A percentile compares a stretch with the other conserved stretches of the same genome.
Conservation (phyloP, 1,140 invertebrate species). For the Drosophila sturtevanti region DNA sequence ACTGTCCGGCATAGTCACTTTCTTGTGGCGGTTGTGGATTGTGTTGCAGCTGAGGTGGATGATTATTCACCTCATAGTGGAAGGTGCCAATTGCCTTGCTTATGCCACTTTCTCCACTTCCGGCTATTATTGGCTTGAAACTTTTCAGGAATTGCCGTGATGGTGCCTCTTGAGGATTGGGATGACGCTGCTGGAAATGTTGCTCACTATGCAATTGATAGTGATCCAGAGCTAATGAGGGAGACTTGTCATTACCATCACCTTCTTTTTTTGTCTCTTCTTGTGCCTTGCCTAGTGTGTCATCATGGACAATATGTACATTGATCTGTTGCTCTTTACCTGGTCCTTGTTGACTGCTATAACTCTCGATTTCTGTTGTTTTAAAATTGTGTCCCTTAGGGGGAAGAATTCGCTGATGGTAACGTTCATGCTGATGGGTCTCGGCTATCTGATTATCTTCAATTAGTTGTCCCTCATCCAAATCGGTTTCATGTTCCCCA, state of each 20-base stretch:
- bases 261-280: not conserved
- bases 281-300: constrained; percentile 25
- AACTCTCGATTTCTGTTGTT: constrained; percentile 46
- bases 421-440: constrained; percentile 50
- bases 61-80: constrained; percentile 60
- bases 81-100: constrained; percentile 53
- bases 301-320: constrained; percentile 67
- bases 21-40: constrained; percentile 15
- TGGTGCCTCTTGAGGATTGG: constrained; percentile 52
- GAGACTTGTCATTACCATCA: not conserved
- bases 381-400: constrained; percentile 2
- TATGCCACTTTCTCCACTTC: constrained; percentile 41
- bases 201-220: constrained; percentile 59
- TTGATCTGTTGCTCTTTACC: constrained; percentile 65
- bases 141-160: constrained; percentile 72
- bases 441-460: constrained; percentile 78
- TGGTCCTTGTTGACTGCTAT: constrained; percentile 50
- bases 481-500: constrained; percentile 58
- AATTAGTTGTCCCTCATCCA: constrained; percentile 55
- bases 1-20: constrained; percentile 20
- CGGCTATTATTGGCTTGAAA: constrained; percentile 65
- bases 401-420: constrained; percentile 46
- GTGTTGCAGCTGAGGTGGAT: constrained; percentile 15
- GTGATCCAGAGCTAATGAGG: constrained; percentile 31
- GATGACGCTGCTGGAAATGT: constrained; percentile 40